Evolutionary conservation across 1,140 invertebrate species (phyloP), one percentile per base, ranked within the genome.

Genomic region (Musca domestica): DNA sequence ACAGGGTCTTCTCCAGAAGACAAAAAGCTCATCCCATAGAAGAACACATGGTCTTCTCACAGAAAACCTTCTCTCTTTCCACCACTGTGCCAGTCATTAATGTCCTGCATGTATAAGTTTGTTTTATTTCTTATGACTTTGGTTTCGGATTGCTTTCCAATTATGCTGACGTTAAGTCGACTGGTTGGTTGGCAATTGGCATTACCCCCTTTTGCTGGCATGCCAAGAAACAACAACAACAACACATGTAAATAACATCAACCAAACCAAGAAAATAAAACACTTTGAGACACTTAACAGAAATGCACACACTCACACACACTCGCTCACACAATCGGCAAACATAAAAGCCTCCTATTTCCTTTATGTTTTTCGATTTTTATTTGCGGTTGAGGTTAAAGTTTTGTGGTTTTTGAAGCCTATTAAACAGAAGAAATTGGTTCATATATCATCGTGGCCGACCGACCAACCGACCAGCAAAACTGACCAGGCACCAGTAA

Each of bases 401-500:
- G 46, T n/a, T 64, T 49, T 64, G 63, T 25, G 63, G 63, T 64
- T 64, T 64, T 64, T 41, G 34, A 41, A 64, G 63, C 63, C 63
- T 48, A 64, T 64, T 64, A 48, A 49, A 64, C 41, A 20, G 15
- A 64, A 64, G 63, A 64, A 64, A 64, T 64, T 64, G 63, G 63
- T 64, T 64, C 47, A 64, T 64, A 64, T 64, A 64, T 64, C 63
- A 64, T 48, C n/a, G 63, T 20, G 56, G 56, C 23, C 25, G 34
- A 41, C 34, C 34, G 34, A 41, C 4, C 34, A 41, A 9, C 34
- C 34, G 10, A 41, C 34, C 4, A 41, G 12, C 34, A 41, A 41
- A 41, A 41, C 4, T 41, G 34, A 41, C 34, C 34, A 41, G 12
- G 12, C 34, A 41, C 34, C 56, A 41, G 27, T 61, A 27, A 61